Base-by-base conservation (phyloP, 2,113 vertebrate species). In the Zosterops pallidus region DNA sequence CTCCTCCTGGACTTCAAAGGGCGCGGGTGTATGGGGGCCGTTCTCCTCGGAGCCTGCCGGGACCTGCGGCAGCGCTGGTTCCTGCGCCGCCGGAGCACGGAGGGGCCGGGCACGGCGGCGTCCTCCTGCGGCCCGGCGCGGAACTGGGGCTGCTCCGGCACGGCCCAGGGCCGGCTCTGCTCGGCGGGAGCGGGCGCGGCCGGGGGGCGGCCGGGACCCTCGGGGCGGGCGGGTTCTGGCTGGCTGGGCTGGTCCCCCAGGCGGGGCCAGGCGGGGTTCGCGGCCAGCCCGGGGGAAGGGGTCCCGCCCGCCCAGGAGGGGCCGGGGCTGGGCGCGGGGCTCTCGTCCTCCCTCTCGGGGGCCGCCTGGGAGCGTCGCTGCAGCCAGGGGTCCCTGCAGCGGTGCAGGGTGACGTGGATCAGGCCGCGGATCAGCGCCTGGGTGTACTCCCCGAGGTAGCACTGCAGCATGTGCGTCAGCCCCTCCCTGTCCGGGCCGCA, bases 31-130 rank as follows among this genome's bases (percentile, higher is more conserved):
- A 1, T 33, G 19, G 5, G 5, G 8, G 3, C 5, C 4, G 22
- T 69, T 33, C 28, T 41, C 13, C n/a, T 46, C 24, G 3, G 41
- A 2, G 14, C 2, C 11, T 6, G 14, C 33, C 9, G 26, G 13
- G 3, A 13, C 1, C 2, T 5, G 11, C 33, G 11, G 3, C 1
- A 2, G 16, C 11, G 24, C 21, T 4, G 25, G 19, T 2, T 41
- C 13, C 71, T 31, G 37, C 6, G 7, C 37, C 12, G 17, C 3
- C 22, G 6, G 33, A 9, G 46, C 18, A 0, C 3, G 5, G 53
- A 60, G 31, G 44, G 57, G 3, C 57, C 57, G 4, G 68, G 25
- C 4, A 8, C 20, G 2, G 16, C 5, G 6, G 8, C 2, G 11
- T 16, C 8, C 37, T 42, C 19, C 29, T 9, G 24, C 4, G 9